phyloP scores from a whole-genome alignment of 2,888 invertebrate genomes.

The Nymphalis c-album region DNA sequence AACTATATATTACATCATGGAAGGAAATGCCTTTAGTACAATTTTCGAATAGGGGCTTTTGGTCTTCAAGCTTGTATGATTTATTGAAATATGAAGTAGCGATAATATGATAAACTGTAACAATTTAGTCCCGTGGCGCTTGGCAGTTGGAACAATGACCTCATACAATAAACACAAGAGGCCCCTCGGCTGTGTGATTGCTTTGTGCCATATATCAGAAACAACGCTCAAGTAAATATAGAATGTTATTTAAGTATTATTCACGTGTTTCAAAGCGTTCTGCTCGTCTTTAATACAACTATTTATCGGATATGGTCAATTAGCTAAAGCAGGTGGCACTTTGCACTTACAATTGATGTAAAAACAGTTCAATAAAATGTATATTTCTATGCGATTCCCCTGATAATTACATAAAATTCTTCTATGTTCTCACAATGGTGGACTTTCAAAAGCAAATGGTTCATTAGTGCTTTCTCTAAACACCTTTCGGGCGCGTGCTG shows the following conservation, averaged over 20 bases:
- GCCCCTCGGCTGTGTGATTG: constrained; percentile 47
- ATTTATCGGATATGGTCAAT: background rate
- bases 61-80: constrained; percentile 21
- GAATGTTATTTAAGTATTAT: constrained; percentile 7
- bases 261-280: constrained; percentile 1
- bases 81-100: constrained; percentile 27
- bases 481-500: constrained; percentile 76
- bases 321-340: constrained; percentile 20
- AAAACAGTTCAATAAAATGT: constrained; percentile 10
- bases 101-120: constrained; percentile 51
- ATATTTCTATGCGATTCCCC: constrained; percentile 14
- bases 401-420: constrained; percentile 32
- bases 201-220: constrained; percentile 53
- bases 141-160: constrained; percentile 67
- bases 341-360: background rate
- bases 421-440: constrained; percentile 35
- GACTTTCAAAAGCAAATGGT: constrained; percentile 48
- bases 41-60: constrained; percentile 15
- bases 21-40: background rate
- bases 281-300: constrained; percentile 1
- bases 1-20: background rate
- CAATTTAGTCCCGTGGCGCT: constrained; percentile 60
- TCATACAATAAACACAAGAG: constrained; percentile 61
- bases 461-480: constrained; percentile 73
- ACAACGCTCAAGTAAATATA: constrained; percentile 24